phyloP scores from a whole-genome alignment of 2,113 vertebrate genomes.

The Rhabdomys dilectus region DNA sequence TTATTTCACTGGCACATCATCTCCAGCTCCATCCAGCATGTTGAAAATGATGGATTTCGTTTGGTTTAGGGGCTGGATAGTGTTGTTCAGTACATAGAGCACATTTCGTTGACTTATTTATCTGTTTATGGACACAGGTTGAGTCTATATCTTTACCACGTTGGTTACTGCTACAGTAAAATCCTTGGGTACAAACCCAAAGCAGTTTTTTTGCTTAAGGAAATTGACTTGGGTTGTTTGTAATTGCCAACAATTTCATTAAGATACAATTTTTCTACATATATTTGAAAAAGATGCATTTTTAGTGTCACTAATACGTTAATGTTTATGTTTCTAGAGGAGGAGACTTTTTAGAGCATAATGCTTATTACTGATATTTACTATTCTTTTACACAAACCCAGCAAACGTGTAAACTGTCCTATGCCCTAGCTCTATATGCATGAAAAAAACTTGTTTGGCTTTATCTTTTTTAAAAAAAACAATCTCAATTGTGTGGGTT shows the following conservation, averaged over 20 bases:
- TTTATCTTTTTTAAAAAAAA: background rate
- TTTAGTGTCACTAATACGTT: background rate
- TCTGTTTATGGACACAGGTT: background rate
- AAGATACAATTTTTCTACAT: conserved; percentile 33
- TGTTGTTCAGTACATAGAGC: background rate
- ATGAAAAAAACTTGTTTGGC: conserved; percentile 7
- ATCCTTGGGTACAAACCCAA: background rate
- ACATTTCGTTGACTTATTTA: background rate
- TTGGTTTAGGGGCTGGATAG: background rate
- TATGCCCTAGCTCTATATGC: background rate
- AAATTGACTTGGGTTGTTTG: conserved; percentile 43
- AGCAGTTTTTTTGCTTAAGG: background rate
- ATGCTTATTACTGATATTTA: background rate
- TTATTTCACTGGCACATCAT: background rate
- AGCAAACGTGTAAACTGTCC: background rate
- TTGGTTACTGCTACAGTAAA: background rate
- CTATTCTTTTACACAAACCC: background rate
- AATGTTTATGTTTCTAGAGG: background rate
- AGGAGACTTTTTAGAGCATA: background rate
- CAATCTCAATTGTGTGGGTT: background rate
- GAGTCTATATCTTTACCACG: background rate
- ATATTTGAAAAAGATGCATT: conserved; percentile 27
- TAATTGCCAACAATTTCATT: background rate
- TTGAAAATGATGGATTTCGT: background rate
- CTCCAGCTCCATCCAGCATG: background rate